Conservation (phyloP, 2,888 invertebrate species). For the Agapostemon virescens region DNA sequence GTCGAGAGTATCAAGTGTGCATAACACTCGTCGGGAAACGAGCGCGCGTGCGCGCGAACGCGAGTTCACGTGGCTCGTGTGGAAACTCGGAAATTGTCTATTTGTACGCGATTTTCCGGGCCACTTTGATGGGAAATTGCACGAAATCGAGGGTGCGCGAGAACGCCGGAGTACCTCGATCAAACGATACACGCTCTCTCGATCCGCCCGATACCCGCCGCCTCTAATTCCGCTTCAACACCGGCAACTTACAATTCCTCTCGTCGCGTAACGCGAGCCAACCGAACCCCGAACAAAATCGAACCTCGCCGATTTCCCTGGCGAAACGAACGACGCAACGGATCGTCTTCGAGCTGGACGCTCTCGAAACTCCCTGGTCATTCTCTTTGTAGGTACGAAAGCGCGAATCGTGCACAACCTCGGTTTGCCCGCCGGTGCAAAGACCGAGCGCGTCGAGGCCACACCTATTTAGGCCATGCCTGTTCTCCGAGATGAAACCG, state of each 20-base stretch:
- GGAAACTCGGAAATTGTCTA: slow-evolving; percentile 40
- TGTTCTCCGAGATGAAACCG: background rate
- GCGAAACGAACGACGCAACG: background rate
- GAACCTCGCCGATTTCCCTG: background rate
- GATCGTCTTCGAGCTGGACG: background rate
- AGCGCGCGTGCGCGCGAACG: background rate
- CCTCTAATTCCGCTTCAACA: background rate
- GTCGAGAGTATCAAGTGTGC: slow-evolving; percentile 33
- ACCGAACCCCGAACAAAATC: background rate
- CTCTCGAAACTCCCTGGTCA: background rate
- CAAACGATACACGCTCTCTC: background rate
- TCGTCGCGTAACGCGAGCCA: background rate
- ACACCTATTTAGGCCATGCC: too few species aligned
- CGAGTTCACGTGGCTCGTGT: background rate
- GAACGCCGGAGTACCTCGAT: background rate
- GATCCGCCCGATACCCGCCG: slow-evolving; percentile 6
- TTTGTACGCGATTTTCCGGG: slow-evolving; percentile 38
- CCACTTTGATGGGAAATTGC: slow-evolving; percentile 42
- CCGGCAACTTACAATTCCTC: background rate
- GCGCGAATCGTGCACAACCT: background rate
- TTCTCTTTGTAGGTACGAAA: background rate
- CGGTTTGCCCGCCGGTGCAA: background rate
- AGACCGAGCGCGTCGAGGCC: too few species aligned
- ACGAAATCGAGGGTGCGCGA: slow-evolving; percentile 18
- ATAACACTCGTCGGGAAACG: slow-evolving; percentile 19